Base-by-base conservation (phyloP, 2,113 vertebrate genomes). In the Collichthys lucidus region DNA sequence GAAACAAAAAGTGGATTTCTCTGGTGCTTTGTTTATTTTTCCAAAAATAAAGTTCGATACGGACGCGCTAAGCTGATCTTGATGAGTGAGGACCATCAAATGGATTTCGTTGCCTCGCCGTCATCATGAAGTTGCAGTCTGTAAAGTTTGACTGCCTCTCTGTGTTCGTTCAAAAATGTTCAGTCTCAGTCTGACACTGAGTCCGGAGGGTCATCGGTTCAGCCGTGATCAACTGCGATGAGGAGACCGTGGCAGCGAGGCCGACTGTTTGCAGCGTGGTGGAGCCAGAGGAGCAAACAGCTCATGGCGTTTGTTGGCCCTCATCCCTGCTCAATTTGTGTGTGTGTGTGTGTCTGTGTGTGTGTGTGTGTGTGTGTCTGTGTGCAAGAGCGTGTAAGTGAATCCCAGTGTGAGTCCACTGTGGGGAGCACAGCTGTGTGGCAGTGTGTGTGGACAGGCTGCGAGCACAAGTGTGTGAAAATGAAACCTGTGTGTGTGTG, bases 371-470 rank as follows among this genome's bases (percentile, higher is more conserved):
- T 73, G n/a, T 62, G 19, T 29, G 52, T 63, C 24, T 24, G 12
- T 14, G 55, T 75, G 56, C 20, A 4, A 74, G 69, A 9, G n/a
- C 40, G 15, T 65, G 55, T 67, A 46, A 15, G 35, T 42, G 35
- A 42, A 63, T 4, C 19, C 35, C 59, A 44, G 22, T n/a, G 29
- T 53, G 46, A 11, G 52, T 22, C 24, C n/a, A 14, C 42, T 11
- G 17, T 52, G 6, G 20, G 9, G 56, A 75, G 24, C 79, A 53
- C 55, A 82, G 64, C 35, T 78, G 68, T 20, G n/a, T 49, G 14
- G 22, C 65, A 3, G 49, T 29, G 26, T 44, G 44, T 56, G 57
- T 20, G 60, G 29, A 12, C 29, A 5, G 49, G 59, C 60, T 47
- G 31, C 1, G 3, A 70, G 40, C 56, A 26, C 44, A 46, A 46